These are phyloP conservation scores for Xanthorhoe designata DNA, from an alignment of 2,888 invertebrate species.

Conservation along the genomic window DNA sequence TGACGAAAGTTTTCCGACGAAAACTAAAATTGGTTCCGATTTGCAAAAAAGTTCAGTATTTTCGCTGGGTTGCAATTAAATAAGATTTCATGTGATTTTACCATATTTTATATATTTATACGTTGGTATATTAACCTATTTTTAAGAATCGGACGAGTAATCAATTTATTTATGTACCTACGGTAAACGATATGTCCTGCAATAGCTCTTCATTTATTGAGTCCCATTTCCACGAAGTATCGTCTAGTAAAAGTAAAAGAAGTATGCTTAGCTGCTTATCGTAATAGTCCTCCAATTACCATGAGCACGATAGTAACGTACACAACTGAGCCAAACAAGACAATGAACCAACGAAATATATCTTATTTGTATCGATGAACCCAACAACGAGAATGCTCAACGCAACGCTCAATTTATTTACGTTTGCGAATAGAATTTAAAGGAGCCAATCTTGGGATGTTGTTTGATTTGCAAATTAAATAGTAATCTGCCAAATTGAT, in stretches of 20 bases:
- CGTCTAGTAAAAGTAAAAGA: constrained; percentile 4
- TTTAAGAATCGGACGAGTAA: too few species aligned
- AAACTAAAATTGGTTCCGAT: constrained; percentile 6
- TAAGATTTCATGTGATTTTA: not conserved
- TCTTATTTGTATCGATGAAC: constrained; percentile 21
- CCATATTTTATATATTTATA: not conserved
- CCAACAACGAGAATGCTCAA: constrained; percentile 4
- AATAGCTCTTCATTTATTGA: too few species aligned
- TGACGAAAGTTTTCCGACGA: constrained; percentile 5
- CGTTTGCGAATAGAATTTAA: constrained; percentile 18
- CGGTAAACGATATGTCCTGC: too few species aligned
- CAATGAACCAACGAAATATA: constrained; percentile 17
- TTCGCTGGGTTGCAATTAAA: too few species aligned
- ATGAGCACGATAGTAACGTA: constrained; percentile 15
- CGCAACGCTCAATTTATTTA: constrained; percentile 19
- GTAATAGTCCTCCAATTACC: constrained; percentile 15
- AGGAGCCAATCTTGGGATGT: constrained; percentile 18
- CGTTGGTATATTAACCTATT: too few species aligned
- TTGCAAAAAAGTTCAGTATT: not conserved
- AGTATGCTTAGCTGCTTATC: constrained; percentile 7
- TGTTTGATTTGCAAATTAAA: constrained; percentile 20
- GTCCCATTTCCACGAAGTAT: constrained; percentile 1
- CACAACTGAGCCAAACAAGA: constrained; percentile 16
- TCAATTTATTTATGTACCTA: not conserved
- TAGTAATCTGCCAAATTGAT: constrained; percentile 22